Evolutionary conservation across 2,113 vertebrate genomes (phyloP).

Genomic region (Dicaeum eximium): DNA sequence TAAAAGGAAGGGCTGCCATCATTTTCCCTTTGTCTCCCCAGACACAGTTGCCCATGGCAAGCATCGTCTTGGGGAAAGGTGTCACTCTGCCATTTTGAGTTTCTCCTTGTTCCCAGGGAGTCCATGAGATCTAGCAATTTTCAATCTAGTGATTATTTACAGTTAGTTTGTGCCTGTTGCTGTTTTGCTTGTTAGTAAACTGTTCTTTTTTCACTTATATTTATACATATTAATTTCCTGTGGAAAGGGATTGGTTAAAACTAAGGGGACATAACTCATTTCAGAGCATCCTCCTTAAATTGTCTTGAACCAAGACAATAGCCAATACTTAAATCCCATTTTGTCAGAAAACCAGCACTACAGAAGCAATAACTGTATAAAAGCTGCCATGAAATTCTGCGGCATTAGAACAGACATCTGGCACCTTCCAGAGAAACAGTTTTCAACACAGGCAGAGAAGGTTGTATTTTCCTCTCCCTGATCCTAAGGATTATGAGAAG

Average conservation of each 20-base stretch:
- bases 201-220: not conserved
- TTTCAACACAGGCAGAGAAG: not conserved
- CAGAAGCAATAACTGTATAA: not conserved
- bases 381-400: not conserved
- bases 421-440: not conserved
- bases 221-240: not conserved
- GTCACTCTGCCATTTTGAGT: not conserved
- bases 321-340: not conserved
- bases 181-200: not conserved
- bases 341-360: not conserved
- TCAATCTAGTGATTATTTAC: not conserved
- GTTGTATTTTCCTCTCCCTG: not conserved
- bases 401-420: not conserved
- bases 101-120: not conserved
- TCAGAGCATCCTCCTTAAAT: not conserved
- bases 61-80: not conserved
- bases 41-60: accelerated
- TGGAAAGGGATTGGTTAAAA: not conserved
- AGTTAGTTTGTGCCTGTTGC: not conserved
- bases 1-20: not conserved
- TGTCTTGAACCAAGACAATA: not conserved
- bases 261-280: not conserved
- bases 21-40: not conserved
- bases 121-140: not conserved
- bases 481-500: not conserved